These are phyloP conservation scores for Abscondita cerata DNA, from an alignment of 2,888 invertebrate genomes.

Conservation along the genomic window DNA sequence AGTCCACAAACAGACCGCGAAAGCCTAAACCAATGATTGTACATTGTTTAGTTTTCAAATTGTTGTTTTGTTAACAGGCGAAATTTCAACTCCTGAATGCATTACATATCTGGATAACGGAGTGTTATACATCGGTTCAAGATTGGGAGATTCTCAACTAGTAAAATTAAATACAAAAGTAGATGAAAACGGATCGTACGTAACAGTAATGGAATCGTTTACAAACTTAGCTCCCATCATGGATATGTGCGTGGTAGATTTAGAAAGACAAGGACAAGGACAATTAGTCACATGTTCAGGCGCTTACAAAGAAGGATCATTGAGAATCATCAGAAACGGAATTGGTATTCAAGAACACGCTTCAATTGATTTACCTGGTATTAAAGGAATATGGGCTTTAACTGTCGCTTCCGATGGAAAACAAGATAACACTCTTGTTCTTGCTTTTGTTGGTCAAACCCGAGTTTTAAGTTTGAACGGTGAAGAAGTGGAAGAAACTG, in stretches of 20 bases:
- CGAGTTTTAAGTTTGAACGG: slow-evolving; percentile 88
- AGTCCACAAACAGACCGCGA: no score
- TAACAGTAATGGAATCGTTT: slow-evolving; percentile 94
- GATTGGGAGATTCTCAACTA: slow-evolving; percentile 95
- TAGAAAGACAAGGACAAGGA: slow-evolving; percentile 96
- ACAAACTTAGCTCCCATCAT: slow-evolving; percentile 97
- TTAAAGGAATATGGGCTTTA: slow-evolving; percentile 99
- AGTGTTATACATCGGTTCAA: slow-evolving; percentile 94
- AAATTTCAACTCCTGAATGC: slow-evolving; percentile 94
- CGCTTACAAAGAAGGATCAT: slow-evolving; percentile 95
- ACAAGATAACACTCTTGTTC: slow-evolving; percentile 86
- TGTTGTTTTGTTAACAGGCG: slow-evolving; percentile 65
- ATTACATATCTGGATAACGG: slow-evolving; percentile 98
- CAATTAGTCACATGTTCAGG: slow-evolving; percentile 98
- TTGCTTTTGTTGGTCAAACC: slow-evolving; percentile 97
- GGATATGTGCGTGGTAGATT: slow-evolving; percentile 97
- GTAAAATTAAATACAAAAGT: slow-evolving; percentile 85
- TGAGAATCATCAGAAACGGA: slow-evolving; percentile 96
- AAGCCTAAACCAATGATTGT: no score
- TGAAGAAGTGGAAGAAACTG: slow-evolving; percentile 98
- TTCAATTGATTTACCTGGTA: slow-evolving; percentile 94
- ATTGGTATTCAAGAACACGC: slow-evolving; percentile 99
- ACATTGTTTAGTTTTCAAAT: no score
- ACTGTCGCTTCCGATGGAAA: slow-evolving; percentile 65
- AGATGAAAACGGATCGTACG: slow-evolving; percentile 88